A percentile compares a stretch with the other conserved stretches of the same genome.
These are phyloP conservation scores for Zaprionus gabonicus DNA, from an alignment of 1,140 invertebrate genomes.

Conservation along the genomic window DNA sequence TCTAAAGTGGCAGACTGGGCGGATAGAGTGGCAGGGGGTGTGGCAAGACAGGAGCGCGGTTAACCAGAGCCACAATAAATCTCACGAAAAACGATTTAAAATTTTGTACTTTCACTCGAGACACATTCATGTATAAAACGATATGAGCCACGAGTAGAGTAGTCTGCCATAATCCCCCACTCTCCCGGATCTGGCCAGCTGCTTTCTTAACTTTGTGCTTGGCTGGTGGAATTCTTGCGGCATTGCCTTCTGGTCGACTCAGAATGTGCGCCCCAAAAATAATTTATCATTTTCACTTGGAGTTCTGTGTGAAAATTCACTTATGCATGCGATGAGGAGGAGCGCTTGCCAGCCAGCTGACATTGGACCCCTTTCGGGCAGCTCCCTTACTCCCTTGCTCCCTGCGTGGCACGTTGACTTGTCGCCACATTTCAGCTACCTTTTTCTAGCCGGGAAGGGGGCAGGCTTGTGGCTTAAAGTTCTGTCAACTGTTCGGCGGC, in stretches of 20 bases:
- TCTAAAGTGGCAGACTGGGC: background rate
- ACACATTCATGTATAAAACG: conserved; percentile 17
- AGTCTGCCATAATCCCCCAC: background rate
- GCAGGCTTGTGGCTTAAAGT: conserved; percentile 62
- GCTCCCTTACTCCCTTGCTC: background rate
- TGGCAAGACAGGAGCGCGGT: conserved; percentile 35
- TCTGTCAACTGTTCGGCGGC: conserved; percentile 51
- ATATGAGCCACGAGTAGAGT: background rate
- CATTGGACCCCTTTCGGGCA: conserved; percentile 15
- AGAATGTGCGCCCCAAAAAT: conserved; percentile 54
- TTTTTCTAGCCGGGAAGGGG: conserved; percentile 50
- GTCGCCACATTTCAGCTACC: conserved; percentile 49
- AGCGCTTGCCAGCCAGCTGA: conserved; percentile 17
- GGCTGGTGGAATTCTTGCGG: conserved; percentile 75
- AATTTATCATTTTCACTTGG: conserved; percentile 78
- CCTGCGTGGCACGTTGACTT: conserved; percentile 13
- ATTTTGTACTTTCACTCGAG: conserved; percentile 57
- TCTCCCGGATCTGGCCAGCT: conserved; percentile 18
- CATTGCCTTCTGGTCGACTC: conserved; percentile 55
- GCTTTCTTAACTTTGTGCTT: conserved; percentile 72
- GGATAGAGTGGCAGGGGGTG: background rate
- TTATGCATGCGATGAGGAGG: conserved; percentile 18
- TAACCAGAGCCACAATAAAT: conserved; percentile 80
- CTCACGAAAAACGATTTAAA: conserved; percentile 78
- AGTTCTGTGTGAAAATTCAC: conserved; percentile 55